Evolutionary conservation across 2,113 vertebrate species (phyloP), one percentile per base, ranked within the genome.

Genomic region (Pelecanoides urinatrix): DNA sequence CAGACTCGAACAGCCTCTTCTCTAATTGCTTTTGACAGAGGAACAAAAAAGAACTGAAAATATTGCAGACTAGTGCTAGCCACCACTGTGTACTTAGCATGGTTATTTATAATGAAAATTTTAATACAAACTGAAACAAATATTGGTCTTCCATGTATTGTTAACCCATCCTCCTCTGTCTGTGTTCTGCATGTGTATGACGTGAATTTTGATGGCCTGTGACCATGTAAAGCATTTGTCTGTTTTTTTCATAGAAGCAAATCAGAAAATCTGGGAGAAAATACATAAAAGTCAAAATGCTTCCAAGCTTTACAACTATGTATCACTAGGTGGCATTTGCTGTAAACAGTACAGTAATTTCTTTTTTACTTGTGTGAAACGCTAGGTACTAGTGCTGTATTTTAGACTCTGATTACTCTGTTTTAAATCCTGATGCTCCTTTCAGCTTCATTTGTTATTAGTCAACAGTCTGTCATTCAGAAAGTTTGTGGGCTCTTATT

Each of bases 251-350:
- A 23, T 47, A 25, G 11, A 22, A 80, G 7, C 4, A 84, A 84
- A 53, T 68, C 11, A 72, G 36, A 73, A 82, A 78, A 61, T 53
- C 30, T 79, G 49, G 11, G 10, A 49, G 19, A 66, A 82, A 53
- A 53, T 6, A 44, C 8, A 30, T 61, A 62, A 52, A 88, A 78
- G 45, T 25, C 36, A 67, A 44, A 78, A 44, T 0, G 0, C 15
- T 87, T 72, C 27, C 66, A 81, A 85, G 65, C 47, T 78, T 65
- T 94, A 27, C 92, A 87, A 1, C 70, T 66, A 19, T 71, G 65
- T 52, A 94, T 97, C 88, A 86, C 94, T 93, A 97, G 92, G 50
- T 96, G 95, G 95, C 92, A 96, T 95, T 96, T 97, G 53, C 80
- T 94, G 94, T 89, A 96, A 94, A 88, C 62, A 78, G 83, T 74